A percentile compares a stretch with the other conserved stretches of the same genome.
Evolutionary conservation across 2,113 vertebrate species (phyloP).

Genomic region (Nothocercus nigrocapillus): DNA sequence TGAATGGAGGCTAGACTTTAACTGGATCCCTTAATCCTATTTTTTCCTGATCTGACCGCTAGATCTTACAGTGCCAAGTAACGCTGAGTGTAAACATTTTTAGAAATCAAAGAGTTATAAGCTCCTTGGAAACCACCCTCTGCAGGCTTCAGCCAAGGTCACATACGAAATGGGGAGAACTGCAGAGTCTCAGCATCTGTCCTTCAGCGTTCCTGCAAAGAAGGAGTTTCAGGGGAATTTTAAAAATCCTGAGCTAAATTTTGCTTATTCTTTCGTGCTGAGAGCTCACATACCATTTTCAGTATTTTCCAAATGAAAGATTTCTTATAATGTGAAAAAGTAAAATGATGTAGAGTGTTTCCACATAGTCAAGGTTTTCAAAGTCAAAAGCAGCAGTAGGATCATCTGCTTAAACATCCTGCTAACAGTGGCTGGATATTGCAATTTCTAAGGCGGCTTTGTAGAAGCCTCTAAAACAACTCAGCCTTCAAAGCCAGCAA

Average conservation of each 20-base stretch:
- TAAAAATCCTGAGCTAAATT: background rate
- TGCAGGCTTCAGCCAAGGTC: background rate
- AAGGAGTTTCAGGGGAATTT: background rate
- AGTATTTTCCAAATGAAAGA: background rate
- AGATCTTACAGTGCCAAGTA: background rate
- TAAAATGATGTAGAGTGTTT: background rate
- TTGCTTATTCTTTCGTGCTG: background rate
- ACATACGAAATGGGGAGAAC: background rate
- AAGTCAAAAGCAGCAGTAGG: background rate
- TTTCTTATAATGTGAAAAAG: background rate
- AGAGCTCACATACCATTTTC: background rate
- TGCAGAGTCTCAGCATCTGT: background rate
- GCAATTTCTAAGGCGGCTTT: background rate
- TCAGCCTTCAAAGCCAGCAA: background rate
- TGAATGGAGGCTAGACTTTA: background rate
- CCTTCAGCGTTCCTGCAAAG: accelerated
- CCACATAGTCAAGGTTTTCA: background rate
- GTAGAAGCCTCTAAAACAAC: background rate
- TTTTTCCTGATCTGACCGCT: background rate
- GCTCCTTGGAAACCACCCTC: background rate
- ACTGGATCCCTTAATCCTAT: background rate
- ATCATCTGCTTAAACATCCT: background rate
- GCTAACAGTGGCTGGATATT: background rate
- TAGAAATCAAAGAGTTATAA: background rate
- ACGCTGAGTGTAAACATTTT: background rate